phyloP scores from a whole-genome alignment of 92 coral and sea anemone genomes.

The Heteractis magnifica region DNA sequence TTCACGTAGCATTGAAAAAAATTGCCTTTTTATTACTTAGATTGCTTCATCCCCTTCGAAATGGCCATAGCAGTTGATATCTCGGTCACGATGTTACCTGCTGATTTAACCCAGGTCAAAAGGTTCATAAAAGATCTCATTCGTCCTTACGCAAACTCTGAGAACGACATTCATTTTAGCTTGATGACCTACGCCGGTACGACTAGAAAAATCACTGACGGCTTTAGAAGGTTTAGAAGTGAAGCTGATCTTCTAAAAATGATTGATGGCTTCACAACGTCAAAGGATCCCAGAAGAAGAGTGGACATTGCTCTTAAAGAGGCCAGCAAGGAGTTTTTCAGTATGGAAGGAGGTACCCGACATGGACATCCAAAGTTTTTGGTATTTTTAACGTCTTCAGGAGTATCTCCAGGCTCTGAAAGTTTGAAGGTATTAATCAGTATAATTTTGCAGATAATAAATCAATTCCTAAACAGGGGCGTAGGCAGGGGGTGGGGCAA shows the following conservation, averaged over 20 bases:
- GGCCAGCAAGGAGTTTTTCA: conserved; percentile 51
- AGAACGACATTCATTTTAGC: conserved; percentile 56
- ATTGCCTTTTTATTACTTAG: conserved; percentile 1
- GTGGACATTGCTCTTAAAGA: conserved; percentile 35
- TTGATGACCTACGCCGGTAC: conserved; percentile 47
- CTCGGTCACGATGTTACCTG: conserved; percentile 28
- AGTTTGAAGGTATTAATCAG: conserved; percentile 11
- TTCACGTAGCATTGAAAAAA: no score
- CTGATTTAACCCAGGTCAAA: conserved; percentile 40
- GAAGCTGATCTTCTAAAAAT: conserved; percentile 30
- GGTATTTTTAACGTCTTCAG: conserved; percentile 11
- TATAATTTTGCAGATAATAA: no score
- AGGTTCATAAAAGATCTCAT: conserved; percentile 42
- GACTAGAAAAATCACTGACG: conserved; percentile 32
- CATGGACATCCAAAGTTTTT: conserved; percentile 55
- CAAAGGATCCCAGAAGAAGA: conserved; percentile 33
- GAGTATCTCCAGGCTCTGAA: conserved; percentile 18
- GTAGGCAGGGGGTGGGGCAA: no score
- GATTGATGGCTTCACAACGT: conserved; percentile 29
- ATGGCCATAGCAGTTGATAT: conserved; percentile 55
- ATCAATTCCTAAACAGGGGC: no score
- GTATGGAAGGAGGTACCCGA: conserved; percentile 58
- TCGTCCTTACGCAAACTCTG: conserved; percentile 46
- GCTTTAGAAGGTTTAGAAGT: conserved; percentile 36
- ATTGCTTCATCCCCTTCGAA: conserved; percentile 58